phyloP scores from a whole-genome alignment of 1,140 invertebrate species.

The Drosophila serrata region DNA sequence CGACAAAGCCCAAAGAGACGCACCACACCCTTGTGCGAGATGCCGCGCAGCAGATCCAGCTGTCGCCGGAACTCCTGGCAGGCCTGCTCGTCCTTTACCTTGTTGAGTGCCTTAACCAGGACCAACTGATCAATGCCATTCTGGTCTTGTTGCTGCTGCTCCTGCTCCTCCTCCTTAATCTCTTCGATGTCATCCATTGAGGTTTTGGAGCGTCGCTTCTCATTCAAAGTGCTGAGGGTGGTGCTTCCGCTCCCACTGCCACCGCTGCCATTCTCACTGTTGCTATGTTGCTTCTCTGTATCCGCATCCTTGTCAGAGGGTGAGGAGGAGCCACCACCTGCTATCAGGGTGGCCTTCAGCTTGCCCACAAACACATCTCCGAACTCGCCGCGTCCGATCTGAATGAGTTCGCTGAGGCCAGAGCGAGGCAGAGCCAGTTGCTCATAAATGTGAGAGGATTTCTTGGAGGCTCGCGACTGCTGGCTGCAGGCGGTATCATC shows the following conservation, averaged over 20 bases:
- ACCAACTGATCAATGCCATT: conserved; percentile 67
- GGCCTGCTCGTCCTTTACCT: conserved; percentile 90
- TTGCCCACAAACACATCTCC: conserved; percentile 93
- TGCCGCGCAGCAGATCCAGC: conserved; percentile 92
- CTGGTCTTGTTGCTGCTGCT: conserved; percentile 43
- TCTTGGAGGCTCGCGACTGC: conserved; percentile 90
- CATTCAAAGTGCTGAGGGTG: conserved; percentile 74
- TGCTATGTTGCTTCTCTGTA: conserved; percentile 80
- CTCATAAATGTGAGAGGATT: conserved; percentile 89
- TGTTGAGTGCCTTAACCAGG: conserved; percentile 80
- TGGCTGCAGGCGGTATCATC: conserved; percentile 93
- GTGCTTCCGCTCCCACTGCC: conserved; percentile 71
- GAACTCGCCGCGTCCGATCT: conserved; percentile 94
- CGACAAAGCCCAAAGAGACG: conserved; percentile 93
- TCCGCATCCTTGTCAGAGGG: conserved; percentile 70
- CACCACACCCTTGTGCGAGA: conserved; percentile 92
- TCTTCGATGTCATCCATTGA: conserved; percentile 84
- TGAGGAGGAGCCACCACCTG: conserved; percentile 14
- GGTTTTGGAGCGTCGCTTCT: conserved; percentile 82
- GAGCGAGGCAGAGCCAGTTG: conserved; percentile 90
- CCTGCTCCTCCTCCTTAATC: conserved; percentile 81
- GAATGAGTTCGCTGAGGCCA: conserved; percentile 92
- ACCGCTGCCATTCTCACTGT: conserved; percentile 75
- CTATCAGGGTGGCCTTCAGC: conserved; percentile 85
- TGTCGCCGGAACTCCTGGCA: conserved; percentile 94